Percentiles rank a stretch among this genome's conserved stretches.
Conservation (phyloP, 2,113 vertebrate species). For the Heliornis fulica region DNA sequence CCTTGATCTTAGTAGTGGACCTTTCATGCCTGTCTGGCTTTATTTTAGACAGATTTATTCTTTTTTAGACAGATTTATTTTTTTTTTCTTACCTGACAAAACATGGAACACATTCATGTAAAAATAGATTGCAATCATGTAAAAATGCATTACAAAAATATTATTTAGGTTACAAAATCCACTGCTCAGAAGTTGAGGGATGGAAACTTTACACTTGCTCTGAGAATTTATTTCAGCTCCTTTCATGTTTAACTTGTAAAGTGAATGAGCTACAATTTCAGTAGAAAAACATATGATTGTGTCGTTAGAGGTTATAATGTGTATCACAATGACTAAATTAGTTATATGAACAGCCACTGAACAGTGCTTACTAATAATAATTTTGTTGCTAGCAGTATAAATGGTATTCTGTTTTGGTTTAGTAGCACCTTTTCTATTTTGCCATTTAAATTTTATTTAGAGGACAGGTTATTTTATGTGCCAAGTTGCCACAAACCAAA, state of each 20-base stretch:
- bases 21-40: not conserved
- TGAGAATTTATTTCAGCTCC: slow-evolving; percentile 6
- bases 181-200: not conserved
- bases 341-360: not conserved
- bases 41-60: not conserved
- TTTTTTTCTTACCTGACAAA: not conserved
- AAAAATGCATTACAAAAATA: not conserved
- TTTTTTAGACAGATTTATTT: no score
- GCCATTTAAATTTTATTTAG: not conserved
- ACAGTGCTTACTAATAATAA: not conserved
- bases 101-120: not conserved
- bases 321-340: not conserved
- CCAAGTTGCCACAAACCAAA: not conserved
- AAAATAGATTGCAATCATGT: slow-evolving; percentile 14
- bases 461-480: not conserved
- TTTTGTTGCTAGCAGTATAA: not conserved
- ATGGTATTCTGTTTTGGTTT: not conserved
- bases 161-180: slow-evolving; percentile 4
- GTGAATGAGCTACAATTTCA: not conserved
- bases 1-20: not conserved
- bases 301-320: not conserved
- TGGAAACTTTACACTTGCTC: not conserved
- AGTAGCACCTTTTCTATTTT: not conserved
- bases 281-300: not conserved
- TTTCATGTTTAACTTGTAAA: not conserved